phyloP scores from a whole-genome alignment of 2,888 invertebrate genomes.

The Oligia strigilis region DNA sequence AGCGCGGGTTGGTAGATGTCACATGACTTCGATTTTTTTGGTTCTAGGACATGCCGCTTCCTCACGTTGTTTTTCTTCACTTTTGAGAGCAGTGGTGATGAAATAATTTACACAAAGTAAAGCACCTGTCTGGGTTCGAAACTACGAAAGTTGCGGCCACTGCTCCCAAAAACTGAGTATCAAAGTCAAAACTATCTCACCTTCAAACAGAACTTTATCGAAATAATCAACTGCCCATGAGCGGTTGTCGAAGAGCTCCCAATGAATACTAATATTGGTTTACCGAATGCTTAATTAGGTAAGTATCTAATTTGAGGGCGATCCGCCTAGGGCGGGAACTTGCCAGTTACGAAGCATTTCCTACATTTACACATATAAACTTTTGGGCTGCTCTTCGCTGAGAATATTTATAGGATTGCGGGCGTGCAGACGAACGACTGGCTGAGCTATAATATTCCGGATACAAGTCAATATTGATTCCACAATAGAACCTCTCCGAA shows the following conservation, averaged over 20 bases:
- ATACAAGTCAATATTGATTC: neutral
- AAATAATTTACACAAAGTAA: no score
- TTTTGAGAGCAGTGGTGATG: no score
- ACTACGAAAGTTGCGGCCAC: no score
- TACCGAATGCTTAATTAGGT: slow-evolving; percentile 67
- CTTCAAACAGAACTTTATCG: slow-evolving; percentile 29
- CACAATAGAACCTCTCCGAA: neutral
- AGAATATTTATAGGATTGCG: slow-evolving; percentile 71
- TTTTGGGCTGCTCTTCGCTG: slow-evolving; percentile 65
- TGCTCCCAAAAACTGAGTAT: neutral
- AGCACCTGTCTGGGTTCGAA: no score
- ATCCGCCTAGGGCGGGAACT: slow-evolving; percentile 68
- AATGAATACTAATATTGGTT: slow-evolving; percentile 69
- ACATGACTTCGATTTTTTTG: no score
- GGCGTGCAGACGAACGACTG: slow-evolving; percentile 34
- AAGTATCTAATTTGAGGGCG: slow-evolving; percentile 67
- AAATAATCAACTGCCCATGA: slow-evolving; percentile 41
- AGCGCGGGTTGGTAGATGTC: no score
- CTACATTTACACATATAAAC: slow-evolving; percentile 73
- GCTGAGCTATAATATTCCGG: neutral
- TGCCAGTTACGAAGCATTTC: slow-evolving; percentile 68
- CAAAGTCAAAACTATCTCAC: slow-evolving; percentile 11
- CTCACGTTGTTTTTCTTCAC: no score
- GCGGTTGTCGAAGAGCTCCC: slow-evolving; percentile 40
- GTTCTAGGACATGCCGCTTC: no score